These are phyloP conservation scores for Teleiodes luculella DNA, from an alignment of 2,888 invertebrate species.

Conservation along the genomic window DNA sequence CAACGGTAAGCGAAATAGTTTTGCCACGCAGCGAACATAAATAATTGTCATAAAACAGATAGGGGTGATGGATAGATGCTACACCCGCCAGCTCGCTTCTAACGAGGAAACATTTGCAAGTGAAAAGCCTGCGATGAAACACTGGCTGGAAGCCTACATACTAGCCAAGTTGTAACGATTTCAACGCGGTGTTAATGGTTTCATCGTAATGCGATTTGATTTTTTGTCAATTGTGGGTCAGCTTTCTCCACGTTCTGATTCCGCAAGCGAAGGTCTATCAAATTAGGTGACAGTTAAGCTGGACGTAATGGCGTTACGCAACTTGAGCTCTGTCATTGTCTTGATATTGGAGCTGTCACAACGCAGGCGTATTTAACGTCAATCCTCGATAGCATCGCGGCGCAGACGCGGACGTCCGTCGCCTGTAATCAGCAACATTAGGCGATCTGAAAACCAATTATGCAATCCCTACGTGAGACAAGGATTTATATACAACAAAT, in stretches of 20 bases:
- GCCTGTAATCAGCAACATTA: slow-evolving; percentile 55
- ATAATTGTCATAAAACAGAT: slow-evolving; percentile 77
- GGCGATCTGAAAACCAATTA: slow-evolving; percentile 56
- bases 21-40: slow-evolving; percentile 70
- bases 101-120: slow-evolving; percentile 58
- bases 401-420: slow-evolving; percentile 34
- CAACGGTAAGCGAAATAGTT: slow-evolving; percentile 76
- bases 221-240: too few species aligned
- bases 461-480: slow-evolving; percentile 43
- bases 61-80: slow-evolving; percentile 68
- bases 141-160: too few species aligned
- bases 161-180: too few species aligned
- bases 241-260: slow-evolving; percentile 46
- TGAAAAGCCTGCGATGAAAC: too few species aligned
- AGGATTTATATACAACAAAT: too few species aligned
- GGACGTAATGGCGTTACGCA: slow-evolving; percentile 65
- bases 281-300: slow-evolving; percentile 51
- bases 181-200: slow-evolving; percentile 8
- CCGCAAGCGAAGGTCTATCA: slow-evolving; percentile 25
- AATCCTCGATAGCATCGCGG: slow-evolving; percentile 71
- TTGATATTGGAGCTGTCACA: slow-evolving; percentile 70
- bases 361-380: slow-evolving; percentile 73
- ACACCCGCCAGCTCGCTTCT: slow-evolving; percentile 39
- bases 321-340: slow-evolving; percentile 69
- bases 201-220: too few species aligned